Base-by-base conservation (phyloP, 1,140 invertebrate species). In the Caenorhabditis inopinata region DNA sequence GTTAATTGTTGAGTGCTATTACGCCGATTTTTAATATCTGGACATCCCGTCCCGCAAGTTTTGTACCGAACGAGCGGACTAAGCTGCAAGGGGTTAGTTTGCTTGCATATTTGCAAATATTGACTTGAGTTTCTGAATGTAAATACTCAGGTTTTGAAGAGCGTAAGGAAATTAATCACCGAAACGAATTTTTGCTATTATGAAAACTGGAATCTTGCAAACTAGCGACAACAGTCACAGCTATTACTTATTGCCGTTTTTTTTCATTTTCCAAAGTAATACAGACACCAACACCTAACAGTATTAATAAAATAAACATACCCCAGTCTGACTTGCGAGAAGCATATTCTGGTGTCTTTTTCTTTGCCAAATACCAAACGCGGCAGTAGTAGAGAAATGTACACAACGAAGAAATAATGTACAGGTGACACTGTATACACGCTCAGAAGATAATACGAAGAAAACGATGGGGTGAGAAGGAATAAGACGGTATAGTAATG, bases 301-400 rank as follows among this genome's bases (percentile, higher is more conserved):
- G 27, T n/a, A 32, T 14, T n/a, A 42, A 68, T 68, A 68, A 68
- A 42, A 68, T 38, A 68, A 68, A 68, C 58, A 68, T 68, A 68
- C 58, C 58, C 58, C 32, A 38, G 58, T 68, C 38, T 68, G 58
- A 38, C 58, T 68, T n/a, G 58, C 29, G 32, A 68, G 58, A 38
- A 68, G 32, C 58, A 68, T 68, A 38, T n/a, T n/a, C n/a, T n/a
- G n/a, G n/a, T n/a, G n/a, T n/a, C n/a, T n/a, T n/a, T n/a, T n/a
- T n/a, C n/a, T n/a, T n/a, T n/a, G n/a, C n/a, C n/a, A n/a, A n/a
- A n/a, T n/a, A n/a, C n/a, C n/a, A n/a, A n/a, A n/a, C n/a, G n/a
- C n/a, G n/a, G n/a, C n/a, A n/a, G n/a, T 32, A 58, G 51, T n/a
- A 7, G 25, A 25, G 51, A 38, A 68, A 68, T 4, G 51, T 38